Percentiles rank a stretch among this genome's conserved stretches.
These are phyloP conservation scores for Chaenocephalus aceratus DNA, from an alignment of 2,113 vertebrate genomes.

Conservation along the genomic window DNA sequence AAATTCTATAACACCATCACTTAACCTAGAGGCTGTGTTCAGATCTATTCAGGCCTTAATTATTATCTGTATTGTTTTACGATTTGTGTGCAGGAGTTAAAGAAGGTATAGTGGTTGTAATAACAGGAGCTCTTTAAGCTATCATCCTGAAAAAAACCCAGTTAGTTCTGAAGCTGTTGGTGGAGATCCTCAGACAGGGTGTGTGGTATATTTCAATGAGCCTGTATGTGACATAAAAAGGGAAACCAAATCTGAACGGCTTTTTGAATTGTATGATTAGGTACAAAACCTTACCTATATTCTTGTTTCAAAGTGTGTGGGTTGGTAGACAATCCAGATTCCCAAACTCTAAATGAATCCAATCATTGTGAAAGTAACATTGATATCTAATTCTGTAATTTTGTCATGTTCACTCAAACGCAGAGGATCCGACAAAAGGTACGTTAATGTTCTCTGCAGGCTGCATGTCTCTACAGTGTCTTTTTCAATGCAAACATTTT, in stretches of 20 bases:
- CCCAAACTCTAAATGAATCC: background rate
- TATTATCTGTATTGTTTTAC: background rate
- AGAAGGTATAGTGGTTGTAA: background rate
- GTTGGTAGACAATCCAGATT: too few species aligned
- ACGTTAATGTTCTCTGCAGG: slow-evolving; percentile 45
- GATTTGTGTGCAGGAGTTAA: background rate
- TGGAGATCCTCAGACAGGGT: too few species aligned
- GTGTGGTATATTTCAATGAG: too few species aligned
- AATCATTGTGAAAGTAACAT: background rate
- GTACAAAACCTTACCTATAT: too few species aligned
- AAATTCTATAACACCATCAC: background rate
- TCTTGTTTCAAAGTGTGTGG: too few species aligned
- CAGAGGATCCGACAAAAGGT: slow-evolving; percentile 87
- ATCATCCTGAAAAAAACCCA: too few species aligned
- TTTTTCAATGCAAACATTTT: background rate
- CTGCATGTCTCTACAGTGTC: background rate
- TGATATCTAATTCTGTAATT: slow-evolving; percentile 16
- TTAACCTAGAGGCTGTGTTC: background rate
- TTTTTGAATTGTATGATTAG: too few species aligned
- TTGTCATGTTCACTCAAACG: slow-evolving; percentile 40
- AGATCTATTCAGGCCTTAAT: background rate
- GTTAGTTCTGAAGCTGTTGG: too few species aligned
- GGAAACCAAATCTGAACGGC: too few species aligned
- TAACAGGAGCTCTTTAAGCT: background rate
- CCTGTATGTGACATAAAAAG: too few species aligned